Base-by-base conservation (phyloP, 2,113 vertebrate species). In the Todiramphus saurophagus region DNA sequence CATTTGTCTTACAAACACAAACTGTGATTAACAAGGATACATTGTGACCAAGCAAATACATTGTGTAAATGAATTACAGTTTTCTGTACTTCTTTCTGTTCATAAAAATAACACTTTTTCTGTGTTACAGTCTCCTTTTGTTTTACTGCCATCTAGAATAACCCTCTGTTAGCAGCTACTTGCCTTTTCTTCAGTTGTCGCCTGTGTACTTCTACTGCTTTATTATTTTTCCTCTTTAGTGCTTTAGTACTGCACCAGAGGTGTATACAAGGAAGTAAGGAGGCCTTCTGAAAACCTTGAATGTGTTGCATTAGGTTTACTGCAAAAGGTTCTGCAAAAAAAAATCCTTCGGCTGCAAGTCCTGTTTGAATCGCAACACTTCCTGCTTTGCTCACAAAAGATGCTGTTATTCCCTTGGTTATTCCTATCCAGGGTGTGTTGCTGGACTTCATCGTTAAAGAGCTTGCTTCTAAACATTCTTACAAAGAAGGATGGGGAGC, bases 101-200 rank as follows among this genome's bases (percentile, higher is more conserved):
- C 23, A 7, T 4, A 73, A 48, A 56, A 56, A 70, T 12, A 24
- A 24, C 50, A 80, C 9, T 9, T 79, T 84, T 82, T 43, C 15
- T 39, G 20, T 43, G 7, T 74, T 78, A 13, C 20, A 63, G 20
- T n/a, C 64, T 68, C 17, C 35, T 83, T 79, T 83, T 86, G 39
- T 89, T 74, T 86, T 93, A 46, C 83, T 94, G 76, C 89, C 89
- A 83, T 81, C 89, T 94, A 95, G 75, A 92, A 90, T 15, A 72
- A 83, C 24, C 48, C 51, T 39, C 63, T 86, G 50, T 20, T n/a
- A 37, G n/a, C 37, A 81, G 31, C 46, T 74, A 33, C 50, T 86
- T 66, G n/a, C 14, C 11, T 77, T 75, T 75, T 27, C 25, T 90
- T 39, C 53, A 58, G 8, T 5, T 64, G n/a, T 60, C 21, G 69